Evolutionary conservation across 2,113 vertebrate species (phyloP).

Genomic region (Guaruba guarouba): DNA sequence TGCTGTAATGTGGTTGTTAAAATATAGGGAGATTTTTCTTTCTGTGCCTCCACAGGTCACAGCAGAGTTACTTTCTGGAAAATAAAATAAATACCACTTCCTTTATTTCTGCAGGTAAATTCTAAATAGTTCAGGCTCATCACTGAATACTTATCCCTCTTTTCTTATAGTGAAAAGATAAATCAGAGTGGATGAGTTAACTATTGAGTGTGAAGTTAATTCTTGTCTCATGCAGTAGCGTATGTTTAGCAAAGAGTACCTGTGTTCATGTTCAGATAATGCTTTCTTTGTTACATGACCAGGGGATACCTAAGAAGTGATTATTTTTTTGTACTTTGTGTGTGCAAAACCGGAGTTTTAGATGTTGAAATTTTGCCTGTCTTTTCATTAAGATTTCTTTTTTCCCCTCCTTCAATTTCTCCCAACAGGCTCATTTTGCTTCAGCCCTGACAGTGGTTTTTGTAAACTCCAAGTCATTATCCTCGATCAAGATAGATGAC

Average conservation of each 20-base stretch:
- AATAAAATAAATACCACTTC: neutral
- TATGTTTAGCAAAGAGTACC: neutral
- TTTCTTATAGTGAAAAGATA: neutral
- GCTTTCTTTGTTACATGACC: neutral
- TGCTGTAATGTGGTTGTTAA: neutral
- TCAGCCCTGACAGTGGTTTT: conserved; percentile 84
- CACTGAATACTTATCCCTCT: neutral
- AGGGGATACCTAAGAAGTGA: neutral
- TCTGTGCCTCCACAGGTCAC: neutral
- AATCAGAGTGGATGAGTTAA: neutral
- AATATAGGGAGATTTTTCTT: neutral
- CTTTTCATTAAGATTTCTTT: neutral
- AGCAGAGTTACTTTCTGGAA: neutral
- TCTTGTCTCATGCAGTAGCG: neutral
- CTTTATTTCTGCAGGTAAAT: neutral
- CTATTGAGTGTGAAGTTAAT: neutral
- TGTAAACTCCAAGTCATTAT: conserved; percentile 84
- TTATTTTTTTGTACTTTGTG: neutral
- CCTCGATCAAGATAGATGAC: conserved; percentile 83
- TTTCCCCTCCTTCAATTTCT: neutral
- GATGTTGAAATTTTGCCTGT: neutral
- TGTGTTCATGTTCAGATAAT: neutral
- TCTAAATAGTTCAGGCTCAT: neutral
- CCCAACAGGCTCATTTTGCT: conserved; percentile 79
- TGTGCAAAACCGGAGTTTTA: neutral